Evolutionary conservation across 2,888 invertebrate species (phyloP).

Genomic region (Ennomos quercinarius): DNA sequence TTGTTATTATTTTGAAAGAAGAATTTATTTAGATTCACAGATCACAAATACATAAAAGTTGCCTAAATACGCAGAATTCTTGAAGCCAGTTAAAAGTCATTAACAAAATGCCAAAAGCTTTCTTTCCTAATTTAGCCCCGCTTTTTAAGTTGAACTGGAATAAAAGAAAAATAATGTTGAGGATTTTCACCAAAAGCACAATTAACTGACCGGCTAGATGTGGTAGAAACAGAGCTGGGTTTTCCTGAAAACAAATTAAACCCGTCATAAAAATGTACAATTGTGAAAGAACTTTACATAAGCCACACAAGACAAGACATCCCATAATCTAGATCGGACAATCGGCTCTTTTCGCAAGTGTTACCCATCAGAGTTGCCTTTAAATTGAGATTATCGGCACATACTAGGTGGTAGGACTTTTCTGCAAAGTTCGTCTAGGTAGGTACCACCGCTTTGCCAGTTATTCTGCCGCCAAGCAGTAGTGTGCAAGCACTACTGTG

Average conservation of each 20-base stretch:
- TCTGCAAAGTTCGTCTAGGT: too few relatives aligned
- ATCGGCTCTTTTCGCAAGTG: too few relatives aligned
- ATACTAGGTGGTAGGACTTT: too few relatives aligned
- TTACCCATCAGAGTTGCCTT: too few relatives aligned
- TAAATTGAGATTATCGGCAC: too few relatives aligned
- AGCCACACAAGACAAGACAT: too few relatives aligned
- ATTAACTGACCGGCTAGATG: slow-evolving; percentile 63
- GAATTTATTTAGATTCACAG: slow-evolving; percentile 44
- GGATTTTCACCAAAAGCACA: slow-evolving; percentile 53
- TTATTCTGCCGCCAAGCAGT: too few relatives aligned
- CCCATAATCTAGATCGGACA: too few relatives aligned
- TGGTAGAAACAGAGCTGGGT: slow-evolving; percentile 70
- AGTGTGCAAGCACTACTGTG: too few relatives aligned
- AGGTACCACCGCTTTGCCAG: too few relatives aligned
- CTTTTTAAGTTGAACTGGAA: slow-evolving; percentile 51
- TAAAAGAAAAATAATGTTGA: slow-evolving; percentile 53
- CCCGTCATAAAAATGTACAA: too few relatives aligned
- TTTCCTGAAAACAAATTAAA: slow-evolving; percentile 58
- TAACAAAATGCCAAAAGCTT: slow-evolving; percentile 54
- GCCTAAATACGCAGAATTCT: slow-evolving; percentile 72
- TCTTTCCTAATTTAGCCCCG: slow-evolving; percentile 48
- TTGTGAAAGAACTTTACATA: too few relatives aligned
- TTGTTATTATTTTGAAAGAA: neutral
- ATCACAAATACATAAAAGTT: slow-evolving; percentile 69
- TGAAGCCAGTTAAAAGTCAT: slow-evolving; percentile 72